Percentiles rank a stretch among this genome's conserved stretches.
These are phyloP conservation scores for Sebastes fasciatus DNA, from an alignment of 2,113 vertebrate species.

Conservation along the genomic window DNA sequence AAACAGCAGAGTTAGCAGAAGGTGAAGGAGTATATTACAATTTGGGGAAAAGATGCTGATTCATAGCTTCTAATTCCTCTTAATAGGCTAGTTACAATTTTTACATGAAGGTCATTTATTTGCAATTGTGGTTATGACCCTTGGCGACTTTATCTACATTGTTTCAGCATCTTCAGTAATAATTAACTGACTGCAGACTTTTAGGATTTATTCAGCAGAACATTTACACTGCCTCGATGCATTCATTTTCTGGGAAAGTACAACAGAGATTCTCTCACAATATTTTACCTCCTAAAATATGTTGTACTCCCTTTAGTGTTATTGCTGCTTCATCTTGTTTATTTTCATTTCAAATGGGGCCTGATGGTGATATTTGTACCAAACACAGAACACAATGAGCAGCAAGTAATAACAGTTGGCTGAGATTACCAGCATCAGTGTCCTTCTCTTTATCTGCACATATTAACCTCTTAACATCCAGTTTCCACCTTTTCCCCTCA, in stretches of 20 bases:
- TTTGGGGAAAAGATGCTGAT: conserved; percentile 53
- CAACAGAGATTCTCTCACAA: conserved; percentile 8
- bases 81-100: conserved; percentile 63
- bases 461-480: background rate
- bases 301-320: conserved; percentile 6
- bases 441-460: background rate
- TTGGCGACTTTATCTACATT: conserved; percentile 49
- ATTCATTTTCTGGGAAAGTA: conserved; percentile 11
- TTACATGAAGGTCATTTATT: conserved; percentile 61
- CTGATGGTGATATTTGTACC: background rate
- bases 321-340: conserved; percentile 1
- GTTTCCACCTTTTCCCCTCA: background rate
- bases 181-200: conserved; percentile 57
- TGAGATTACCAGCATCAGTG: too few relatives aligned
- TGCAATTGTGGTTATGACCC: conserved; percentile 37
- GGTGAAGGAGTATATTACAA: conserved; percentile 50
- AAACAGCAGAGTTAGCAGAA: conserved; percentile 67
- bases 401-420: conserved; percentile 1
- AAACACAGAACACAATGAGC: background rate
- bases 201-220: conserved; percentile 44
- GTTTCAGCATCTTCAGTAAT: conserved; percentile 67
- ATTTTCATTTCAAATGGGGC: conserved; percentile 19
- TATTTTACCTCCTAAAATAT: background rate
- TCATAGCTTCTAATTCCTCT: conserved; percentile 62
- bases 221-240: conserved; percentile 25